Evolutionary conservation across 2,888 invertebrate genomes (phyloP), one percentile per base, ranked within the genome.

Genomic region (Lordiphosa andalusiaca): DNA sequence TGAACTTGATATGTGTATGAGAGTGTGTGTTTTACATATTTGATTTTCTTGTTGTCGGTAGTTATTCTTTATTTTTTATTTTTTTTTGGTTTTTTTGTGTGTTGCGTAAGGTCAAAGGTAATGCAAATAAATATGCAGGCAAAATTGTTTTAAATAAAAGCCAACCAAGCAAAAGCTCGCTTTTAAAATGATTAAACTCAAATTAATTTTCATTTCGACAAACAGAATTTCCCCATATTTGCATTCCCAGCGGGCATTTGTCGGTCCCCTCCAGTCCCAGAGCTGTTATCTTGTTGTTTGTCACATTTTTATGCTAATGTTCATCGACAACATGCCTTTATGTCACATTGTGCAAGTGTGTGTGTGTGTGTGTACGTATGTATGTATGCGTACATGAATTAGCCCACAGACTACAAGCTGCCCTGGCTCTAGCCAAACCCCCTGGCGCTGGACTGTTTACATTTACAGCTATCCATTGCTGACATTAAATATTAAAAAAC

Each of bases 261-360:
- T 54, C 53, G 48, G 19, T 38, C 36, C 16, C 41, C 16, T 36
- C 36, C 41, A 23, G n/a, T 35, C 30, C 30, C 23, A 47, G 16
- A 33, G 16, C 19, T 5, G 19, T 10, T 63, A 71, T 71, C 65
- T 66, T 69, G 63, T 63, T 73, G 65, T 73, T 77, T 78, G 75
- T 71, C 74, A 74, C 69, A 80, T 84, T 86, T 86, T 69, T 76
- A 85, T 86, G 84, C 80, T 77, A 84, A 86, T 86, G 75, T 71
- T 75, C 74, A 84, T 86, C 66, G 77, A 69, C 66, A 75, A 59
- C 69, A 78, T 74, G 74, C 69, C 82, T 74, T 84, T 68, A 67
- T 78, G 64, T 60, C 55, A 61, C 55, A 61, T 68, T 64, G 55
- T 56, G 40, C 46, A 55, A 49, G 25, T 25, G 25, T 25, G 7